Base-by-base conservation (phyloP, 2,888 invertebrate species). In the Mythimna impura region DNA sequence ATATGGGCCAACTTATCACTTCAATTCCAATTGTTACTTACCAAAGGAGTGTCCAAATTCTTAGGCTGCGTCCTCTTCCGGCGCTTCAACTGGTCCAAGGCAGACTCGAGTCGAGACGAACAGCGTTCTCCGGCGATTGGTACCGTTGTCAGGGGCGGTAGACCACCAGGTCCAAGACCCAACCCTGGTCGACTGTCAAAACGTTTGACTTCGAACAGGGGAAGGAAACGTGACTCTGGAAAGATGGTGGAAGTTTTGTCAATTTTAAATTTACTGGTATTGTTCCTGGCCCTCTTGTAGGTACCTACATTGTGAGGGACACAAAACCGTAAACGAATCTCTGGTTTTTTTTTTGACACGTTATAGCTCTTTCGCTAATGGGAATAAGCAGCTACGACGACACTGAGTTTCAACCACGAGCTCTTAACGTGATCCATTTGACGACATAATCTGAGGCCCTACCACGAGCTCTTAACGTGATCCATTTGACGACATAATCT, bases 61-160 rank as follows among this genome's bases (percentile, higher is more conserved):
- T 96, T 96, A 12, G 95, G 95, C 88, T 97, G 97, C 63, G 95
- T 96, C 72, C 97, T 91, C 87, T 97, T 97, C 64, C 97, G 92
- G 54, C 97, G 91, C 83, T 97, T 96, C 89, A 97, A 95, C 86
- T 97, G 97, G 81, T 97, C 97, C 64, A 98, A 89, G 0, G 98
- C 97, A 14, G 96, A 96, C 90, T 98, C 97, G 72, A 98, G 91
- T 25, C 97, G 96, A 25, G 97, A 96, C 0, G 97, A 97, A 84
- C 98, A 98, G 77, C 97, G 95, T 69, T 97, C 96, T 6, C 96
- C 96, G 65, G 92, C 93, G 10, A 95, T 86, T 0, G 94, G 95
- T 52, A 91, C 92, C 14, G 91, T 92, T 3, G 94, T 95, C 47
- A 96, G 83, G 0, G 95, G 94, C 1, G 92, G 93, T 3, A 96